Conservation (phyloP, 2,113 vertebrate genomes). For the Otocyon megalotis region DNA sequence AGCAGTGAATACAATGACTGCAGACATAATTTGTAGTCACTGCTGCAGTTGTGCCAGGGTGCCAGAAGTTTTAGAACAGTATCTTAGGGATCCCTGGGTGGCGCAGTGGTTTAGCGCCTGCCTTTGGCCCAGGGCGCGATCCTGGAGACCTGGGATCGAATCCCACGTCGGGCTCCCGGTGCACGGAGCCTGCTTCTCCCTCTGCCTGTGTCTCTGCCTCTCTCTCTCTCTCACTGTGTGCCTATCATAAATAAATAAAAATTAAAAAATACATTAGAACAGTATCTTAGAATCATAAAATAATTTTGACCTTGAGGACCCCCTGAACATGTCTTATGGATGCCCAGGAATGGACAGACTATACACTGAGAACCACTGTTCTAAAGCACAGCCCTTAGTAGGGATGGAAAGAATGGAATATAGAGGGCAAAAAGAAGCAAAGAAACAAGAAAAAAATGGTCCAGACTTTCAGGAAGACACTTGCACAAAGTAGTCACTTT, state of each 20-base stretch:
- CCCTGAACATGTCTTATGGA: neutral
- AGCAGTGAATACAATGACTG: neutral
- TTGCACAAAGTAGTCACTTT: neutral
- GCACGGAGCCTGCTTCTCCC: too few relatives aligned
- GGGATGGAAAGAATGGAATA: neutral
- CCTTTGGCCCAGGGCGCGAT: too few relatives aligned
- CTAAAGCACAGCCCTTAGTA: neutral
- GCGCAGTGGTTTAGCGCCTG: too few relatives aligned
- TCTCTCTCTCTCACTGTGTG: too few relatives aligned
- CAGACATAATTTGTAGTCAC: neutral
- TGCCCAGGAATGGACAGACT: neutral
- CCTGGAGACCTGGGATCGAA: too few relatives aligned
- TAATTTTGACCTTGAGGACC: neutral
- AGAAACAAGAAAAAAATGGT: neutral
- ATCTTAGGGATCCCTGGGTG: too few relatives aligned
- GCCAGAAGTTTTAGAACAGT: neutral
- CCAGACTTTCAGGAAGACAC: neutral
- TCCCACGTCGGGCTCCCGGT: too few relatives aligned
- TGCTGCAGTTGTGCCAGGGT: neutral
- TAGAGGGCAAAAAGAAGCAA: neutral
- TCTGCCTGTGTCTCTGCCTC: too few relatives aligned
- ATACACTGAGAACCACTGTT: neutral
- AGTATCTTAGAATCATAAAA: conserved; percentile 23
- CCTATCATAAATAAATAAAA: too few relatives aligned
- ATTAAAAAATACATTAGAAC: too few relatives aligned